Conservation (phyloP, 2,888 invertebrate genomes). For the Sclerodermus sp. region DNA sequence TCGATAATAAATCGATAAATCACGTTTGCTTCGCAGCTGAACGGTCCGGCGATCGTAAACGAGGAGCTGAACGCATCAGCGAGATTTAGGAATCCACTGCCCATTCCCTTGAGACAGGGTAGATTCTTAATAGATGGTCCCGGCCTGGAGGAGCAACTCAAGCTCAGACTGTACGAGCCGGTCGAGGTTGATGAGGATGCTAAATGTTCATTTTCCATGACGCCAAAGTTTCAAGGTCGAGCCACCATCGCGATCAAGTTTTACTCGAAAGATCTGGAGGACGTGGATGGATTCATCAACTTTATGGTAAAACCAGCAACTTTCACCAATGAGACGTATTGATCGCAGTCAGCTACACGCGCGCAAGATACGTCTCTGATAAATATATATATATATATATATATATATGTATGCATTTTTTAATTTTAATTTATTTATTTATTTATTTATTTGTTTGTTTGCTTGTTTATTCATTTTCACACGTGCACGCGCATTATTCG, state of each 20-base stretch:
- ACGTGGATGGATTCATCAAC: constrained; percentile 85
- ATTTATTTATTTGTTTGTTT: too few relatives aligned
- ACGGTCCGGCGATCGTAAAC: constrained; percentile 56
- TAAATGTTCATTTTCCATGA: constrained; percentile 73
- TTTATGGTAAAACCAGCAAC: constrained; percentile 67
- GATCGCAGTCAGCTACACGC: too few relatives aligned
- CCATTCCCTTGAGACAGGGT: constrained; percentile 74
- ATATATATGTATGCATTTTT: too few relatives aligned
- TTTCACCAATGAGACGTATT: not conserved
- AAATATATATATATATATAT: too few relatives aligned
- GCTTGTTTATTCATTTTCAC: too few relatives aligned
- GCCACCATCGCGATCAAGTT: constrained; percentile 87
- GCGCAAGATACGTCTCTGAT: too few relatives aligned
- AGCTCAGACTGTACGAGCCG: constrained; percentile 68
- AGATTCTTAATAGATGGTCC: constrained; percentile 82
- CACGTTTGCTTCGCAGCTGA: constrained; percentile 46
- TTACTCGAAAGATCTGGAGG: constrained; percentile 81
- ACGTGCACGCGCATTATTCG: too few relatives aligned
- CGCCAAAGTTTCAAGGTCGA: constrained; percentile 76
- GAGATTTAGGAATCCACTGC: constrained; percentile 79
- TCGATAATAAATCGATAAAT: not conserved
- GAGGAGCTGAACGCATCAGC: constrained; percentile 64
- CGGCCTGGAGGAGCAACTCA: constrained; percentile 74
- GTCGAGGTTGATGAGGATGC: constrained; percentile 71
- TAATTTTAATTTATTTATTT: too few relatives aligned